Conservation (phyloP, 1,140 invertebrate species). For the Zaprionus tsacasi region DNA sequence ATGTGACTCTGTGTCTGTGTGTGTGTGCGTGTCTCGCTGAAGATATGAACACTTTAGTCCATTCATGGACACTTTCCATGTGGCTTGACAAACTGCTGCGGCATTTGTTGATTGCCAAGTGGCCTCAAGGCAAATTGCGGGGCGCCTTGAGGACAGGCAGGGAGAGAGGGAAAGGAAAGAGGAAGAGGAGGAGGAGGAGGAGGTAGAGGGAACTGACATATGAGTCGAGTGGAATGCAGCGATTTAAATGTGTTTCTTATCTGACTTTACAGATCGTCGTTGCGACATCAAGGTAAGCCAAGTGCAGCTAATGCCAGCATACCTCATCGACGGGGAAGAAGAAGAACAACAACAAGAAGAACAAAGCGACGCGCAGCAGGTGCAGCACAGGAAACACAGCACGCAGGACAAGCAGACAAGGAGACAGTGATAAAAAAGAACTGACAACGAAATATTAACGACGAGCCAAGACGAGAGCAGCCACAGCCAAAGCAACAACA, state of each 20-base stretch:
- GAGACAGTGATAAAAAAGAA: conserved; percentile 22
- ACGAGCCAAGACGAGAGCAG: conserved; percentile 50
- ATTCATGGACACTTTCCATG: conserved; percentile 64
- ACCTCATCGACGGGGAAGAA: conserved; percentile 19
- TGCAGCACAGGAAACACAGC: conserved; percentile 67
- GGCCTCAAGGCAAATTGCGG: conserved; percentile 51
- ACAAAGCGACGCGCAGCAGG: conserved; percentile 27
- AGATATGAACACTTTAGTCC: conserved; percentile 76
- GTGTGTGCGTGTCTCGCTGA: conserved; percentile 35
- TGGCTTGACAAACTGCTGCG: conserved; percentile 58
- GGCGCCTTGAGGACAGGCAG: neutral
- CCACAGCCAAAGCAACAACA: conserved; percentile 23
- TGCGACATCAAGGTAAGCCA: conserved; percentile 45
- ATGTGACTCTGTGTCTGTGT: conserved; percentile 17
- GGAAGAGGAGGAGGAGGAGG: neutral
- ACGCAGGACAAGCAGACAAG: conserved; percentile 30
- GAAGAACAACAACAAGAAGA: conserved; percentile 31
- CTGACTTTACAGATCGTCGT: conserved; percentile 61
- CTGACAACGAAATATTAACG: conserved; percentile 60
- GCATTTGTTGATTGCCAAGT: conserved; percentile 51
- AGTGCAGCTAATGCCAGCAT: conserved; percentile 69
- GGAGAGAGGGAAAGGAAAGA: neutral
- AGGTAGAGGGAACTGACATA: neutral
- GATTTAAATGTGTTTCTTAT: conserved; percentile 66
- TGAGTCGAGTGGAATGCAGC: conserved; percentile 35